A percentile compares a stretch with the other conserved stretches of the same genome.
These are phyloP conservation scores for Colletes latitarsis DNA, from an alignment of 1,140 invertebrate genomes.

Conservation along the genomic window DNA sequence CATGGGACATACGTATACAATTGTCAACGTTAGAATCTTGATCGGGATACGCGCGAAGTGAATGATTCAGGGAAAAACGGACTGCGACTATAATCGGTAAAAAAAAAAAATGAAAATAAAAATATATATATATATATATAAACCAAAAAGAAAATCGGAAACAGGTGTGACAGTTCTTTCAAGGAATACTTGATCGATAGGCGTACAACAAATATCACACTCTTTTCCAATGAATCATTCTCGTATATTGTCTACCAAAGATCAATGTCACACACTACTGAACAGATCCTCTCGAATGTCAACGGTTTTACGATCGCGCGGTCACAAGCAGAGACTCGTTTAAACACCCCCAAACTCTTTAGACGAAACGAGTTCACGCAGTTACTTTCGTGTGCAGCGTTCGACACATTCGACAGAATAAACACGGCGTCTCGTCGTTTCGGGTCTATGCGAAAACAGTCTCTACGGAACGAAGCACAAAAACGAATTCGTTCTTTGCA, in stretches of 20 bases:
- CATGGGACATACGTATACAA: constrained; percentile 72
- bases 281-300: background rate
- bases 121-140: background rate
- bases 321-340: background rate
- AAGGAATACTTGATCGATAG: background rate
- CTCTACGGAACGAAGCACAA: background rate
- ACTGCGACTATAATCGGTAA: constrained; percentile 5
- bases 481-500: background rate
- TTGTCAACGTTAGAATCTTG: constrained; percentile 15
- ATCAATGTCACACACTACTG: constrained; percentile 20
- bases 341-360: background rate
- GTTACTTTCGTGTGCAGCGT: background rate
- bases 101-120: background rate
- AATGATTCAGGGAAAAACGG: constrained; percentile 10
- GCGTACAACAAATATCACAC: constrained; percentile 38
- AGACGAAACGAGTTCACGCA: background rate
- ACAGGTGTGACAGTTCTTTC: background rate
- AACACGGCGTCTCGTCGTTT: background rate
- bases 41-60: constrained; percentile 8
- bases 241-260: constrained; percentile 23
- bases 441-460: background rate
- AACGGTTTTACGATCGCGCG: constrained; percentile 13
- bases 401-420: background rate
- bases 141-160: background rate
- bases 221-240: constrained; percentile 28